These are phyloP conservation scores for Thomomys bottae DNA, from an alignment of 2,113 vertebrate species.

Conservation along the genomic window DNA sequence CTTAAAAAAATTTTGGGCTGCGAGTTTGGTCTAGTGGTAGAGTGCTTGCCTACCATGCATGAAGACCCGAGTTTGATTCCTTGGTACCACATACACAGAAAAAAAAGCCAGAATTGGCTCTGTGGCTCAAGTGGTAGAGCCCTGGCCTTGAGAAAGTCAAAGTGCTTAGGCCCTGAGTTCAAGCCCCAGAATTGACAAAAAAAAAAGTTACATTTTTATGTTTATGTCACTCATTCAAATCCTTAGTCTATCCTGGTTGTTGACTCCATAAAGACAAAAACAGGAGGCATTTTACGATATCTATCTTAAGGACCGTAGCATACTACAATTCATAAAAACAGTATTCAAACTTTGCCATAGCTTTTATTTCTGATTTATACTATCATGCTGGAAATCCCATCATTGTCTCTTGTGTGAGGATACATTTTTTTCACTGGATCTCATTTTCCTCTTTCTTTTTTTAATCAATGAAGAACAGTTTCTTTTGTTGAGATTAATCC, in stretches of 20 bases:
- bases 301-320: neutral
- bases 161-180: too few species aligned
- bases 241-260: neutral
- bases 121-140: too few species aligned
- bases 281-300: neutral
- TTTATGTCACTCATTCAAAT: neutral
- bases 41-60: too few species aligned
- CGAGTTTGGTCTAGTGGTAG: too few species aligned
- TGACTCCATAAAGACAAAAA: conserved; percentile 1
- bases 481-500: neutral
- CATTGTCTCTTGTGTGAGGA: neutral
- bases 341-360: neutral
- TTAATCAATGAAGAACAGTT: neutral
- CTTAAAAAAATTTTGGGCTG: too few species aligned
- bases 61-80: too few species aligned
- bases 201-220: neutral
- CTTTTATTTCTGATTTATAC: neutral
- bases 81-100: too few species aligned
- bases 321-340: neutral
- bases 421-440: neutral
- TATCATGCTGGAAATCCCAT: neutral
- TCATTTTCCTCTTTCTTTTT: neutral
- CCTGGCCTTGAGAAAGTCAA: too few species aligned
- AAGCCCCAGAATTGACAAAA: too few species aligned
- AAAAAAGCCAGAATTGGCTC: too few species aligned